Evolutionary conservation across 2,888 invertebrate species (phyloP), one percentile per base, ranked within the genome.

Genomic region (Tetragonula carbonaria): DNA sequence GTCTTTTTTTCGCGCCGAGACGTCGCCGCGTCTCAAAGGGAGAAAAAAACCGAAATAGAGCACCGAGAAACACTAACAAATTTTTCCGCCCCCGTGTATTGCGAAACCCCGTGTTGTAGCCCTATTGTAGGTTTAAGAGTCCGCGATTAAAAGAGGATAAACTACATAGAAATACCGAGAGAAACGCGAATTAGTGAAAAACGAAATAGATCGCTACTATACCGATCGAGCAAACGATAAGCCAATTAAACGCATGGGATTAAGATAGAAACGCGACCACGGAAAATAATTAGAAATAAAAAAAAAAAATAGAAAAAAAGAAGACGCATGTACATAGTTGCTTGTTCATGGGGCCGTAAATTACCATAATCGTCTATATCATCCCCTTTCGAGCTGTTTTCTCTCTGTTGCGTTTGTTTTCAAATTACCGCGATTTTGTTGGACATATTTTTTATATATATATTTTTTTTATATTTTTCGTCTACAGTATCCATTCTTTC

Each of bases 241-340:
- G 63, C 63, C 74, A 51, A 33, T 75, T 51, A 21, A 81, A 50
- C 62, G 57, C 55, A 45, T 50, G 65, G 81, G 65, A 57, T 74
- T 80, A 85, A 51, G 74, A 76, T 79, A 50, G 28, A 70, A 81
- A 45, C 83, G 57, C 23, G 57, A 82, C 66, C 81, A 82, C 70
- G n/a, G 70, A 21, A 18, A 28, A 28, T 62, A 28, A 21, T 18
- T 53, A 21, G 21, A 53, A 6, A 51, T 28, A 28, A 28, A 28
- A 28, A 28, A 28, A 28, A 28, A 28, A 28, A 28, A 28, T 28
- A 53, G 45, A 53, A 1, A 33, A 21, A n/a, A 13, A 28, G n/a
- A 14, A 78, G 38, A 85, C 78, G 88, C 87, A 84, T 90, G 92
- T 92, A 90, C 83, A 93, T 91, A 93, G 82, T 79, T 86, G 92